Conservation (phyloP, 2,797 vertebrate species). For the Acanthurus lineatus region DNA sequence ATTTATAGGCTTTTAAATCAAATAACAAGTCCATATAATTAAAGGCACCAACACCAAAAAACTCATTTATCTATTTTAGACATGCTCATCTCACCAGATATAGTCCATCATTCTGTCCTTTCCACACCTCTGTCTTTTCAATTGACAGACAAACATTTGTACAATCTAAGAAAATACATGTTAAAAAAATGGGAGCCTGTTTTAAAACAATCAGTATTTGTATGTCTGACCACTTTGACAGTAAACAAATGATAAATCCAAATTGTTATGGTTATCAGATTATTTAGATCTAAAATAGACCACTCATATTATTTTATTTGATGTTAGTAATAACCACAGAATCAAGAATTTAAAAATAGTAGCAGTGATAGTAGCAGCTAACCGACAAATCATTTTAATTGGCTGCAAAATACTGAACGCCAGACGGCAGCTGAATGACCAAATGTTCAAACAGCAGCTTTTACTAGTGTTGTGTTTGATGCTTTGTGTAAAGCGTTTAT, state of each 20-base stretch:
- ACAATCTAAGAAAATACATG: no score
- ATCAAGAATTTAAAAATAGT: background rate
- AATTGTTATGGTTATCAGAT: background rate
- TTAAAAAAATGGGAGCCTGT: background rate
- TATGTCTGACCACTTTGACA: background rate
- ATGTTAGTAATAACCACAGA: background rate
- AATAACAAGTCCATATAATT: conserved; percentile 18
- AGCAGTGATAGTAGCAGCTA: background rate
- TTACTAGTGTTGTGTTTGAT: conserved; percentile 19
- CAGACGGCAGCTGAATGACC: conserved; percentile 6
- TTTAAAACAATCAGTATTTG: background rate
- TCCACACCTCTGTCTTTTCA: background rate
- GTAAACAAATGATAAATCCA: background rate
- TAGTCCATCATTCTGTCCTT: background rate
- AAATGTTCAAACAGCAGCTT: conserved; percentile 46
- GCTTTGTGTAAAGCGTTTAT: conserved; percentile 8
- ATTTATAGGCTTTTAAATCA: conserved; percentile 23
- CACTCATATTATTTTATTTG: background rate
- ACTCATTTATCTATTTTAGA: conserved; percentile 1
- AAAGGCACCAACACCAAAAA: background rate
- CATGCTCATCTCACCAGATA: background rate
- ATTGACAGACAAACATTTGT: background rate
- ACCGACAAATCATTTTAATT: conserved; percentile 10
- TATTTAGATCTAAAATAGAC: background rate
- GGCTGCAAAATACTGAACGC: background rate